These are phyloP conservation scores for Arrhamphus sclerolepis DNA, from an alignment of 2,797 vertebrate species.

Conservation along the genomic window DNA sequence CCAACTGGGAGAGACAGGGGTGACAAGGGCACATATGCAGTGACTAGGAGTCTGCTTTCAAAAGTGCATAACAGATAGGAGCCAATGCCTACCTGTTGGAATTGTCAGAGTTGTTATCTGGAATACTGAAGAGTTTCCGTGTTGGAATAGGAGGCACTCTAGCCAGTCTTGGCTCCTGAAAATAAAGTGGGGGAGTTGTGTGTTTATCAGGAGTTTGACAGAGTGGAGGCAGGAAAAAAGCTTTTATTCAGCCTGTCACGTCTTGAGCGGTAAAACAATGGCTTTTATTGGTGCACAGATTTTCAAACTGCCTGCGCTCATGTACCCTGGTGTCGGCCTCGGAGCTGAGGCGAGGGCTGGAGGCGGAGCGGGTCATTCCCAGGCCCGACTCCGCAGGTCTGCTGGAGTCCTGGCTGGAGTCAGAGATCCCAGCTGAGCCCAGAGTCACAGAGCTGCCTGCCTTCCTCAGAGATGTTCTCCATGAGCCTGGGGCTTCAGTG, in stretches of 20 bases:
- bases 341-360: constrained; percentile 85
- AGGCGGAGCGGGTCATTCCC: constrained; percentile 85
- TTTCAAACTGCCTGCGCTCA: not conserved
- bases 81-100: constrained; percentile 77
- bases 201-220: constrained; percentile 31
- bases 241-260: constrained; percentile 25
- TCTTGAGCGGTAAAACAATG: constrained; percentile 10
- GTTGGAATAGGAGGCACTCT: constrained; percentile 84
- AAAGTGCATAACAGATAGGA: constrained; percentile 7
- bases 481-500: constrained; percentile 79
- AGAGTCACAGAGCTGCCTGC: constrained; percentile 84
- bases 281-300: constrained; percentile 17
- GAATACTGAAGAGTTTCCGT: constrained; percentile 82
- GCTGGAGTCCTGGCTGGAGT: constrained; percentile 70
- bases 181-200: constrained; percentile 2
- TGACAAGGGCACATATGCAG: constrained; percentile 53
- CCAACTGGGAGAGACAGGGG: constrained; percentile 72
- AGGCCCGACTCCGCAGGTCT: constrained; percentile 62
- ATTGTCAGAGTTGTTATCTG: constrained; percentile 80
- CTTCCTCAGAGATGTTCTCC: constrained; percentile 85
- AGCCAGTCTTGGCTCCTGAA: constrained; percentile 84
- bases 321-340: constrained; percentile 79
- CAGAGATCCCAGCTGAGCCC: constrained; percentile 74
- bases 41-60: constrained; percentile 49
- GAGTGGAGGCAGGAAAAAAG: constrained; percentile 20